Base-by-base conservation (phyloP, 2,888 invertebrate genomes). In the Agrypnus murinus region DNA sequence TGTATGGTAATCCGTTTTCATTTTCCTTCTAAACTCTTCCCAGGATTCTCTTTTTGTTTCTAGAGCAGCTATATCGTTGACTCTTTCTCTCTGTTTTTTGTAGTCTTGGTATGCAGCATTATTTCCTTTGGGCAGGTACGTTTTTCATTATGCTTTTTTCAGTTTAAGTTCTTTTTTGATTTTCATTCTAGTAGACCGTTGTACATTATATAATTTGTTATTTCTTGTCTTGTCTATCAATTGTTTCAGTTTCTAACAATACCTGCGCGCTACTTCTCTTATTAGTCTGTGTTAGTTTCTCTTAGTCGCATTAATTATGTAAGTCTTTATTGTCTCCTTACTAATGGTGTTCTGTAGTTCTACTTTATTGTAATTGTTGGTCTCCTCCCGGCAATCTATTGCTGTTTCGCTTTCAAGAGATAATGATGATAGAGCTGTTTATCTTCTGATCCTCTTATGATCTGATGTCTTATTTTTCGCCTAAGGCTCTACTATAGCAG, bases 1-100 rank as follows among this genome's bases (percentile, higher is more conserved):
- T 38, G 38, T 38, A 38, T 38, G 38, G 38, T 10, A 45, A 9
- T 45, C 9, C 3, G 5, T n/a, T 17, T 4, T 15, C 2, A 50
- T 31, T 53, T 34, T n/a, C 9, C 15, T 53, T 32, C 53, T 34
- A 53, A 32, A 53, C 7, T 53, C 34, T 34, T 53, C 53, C 53
- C 32, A 53, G 2, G 34, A 31, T 53, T 2, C 12, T 19, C 53
- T 53, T 53, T 46, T 25, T 17, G 46, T 17, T 15, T 46, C 46
- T n/a, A n/a, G n/a, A 10, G 8, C 4, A 10, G 15, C 15, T 46
- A 15, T 46, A 32, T 53, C 32, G 14, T 32, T 53, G 12, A 53
- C 32, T 14, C 14, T 53, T 32, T 53, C 32, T 34, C 53, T 45
- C 9, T 53, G 31, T 12, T 10, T 53, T 32, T 53, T 53, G 32